These are phyloP conservation scores for Muntiacus muntjak DNA, from an alignment of 2,113 vertebrate species.

Conservation along the genomic window DNA sequence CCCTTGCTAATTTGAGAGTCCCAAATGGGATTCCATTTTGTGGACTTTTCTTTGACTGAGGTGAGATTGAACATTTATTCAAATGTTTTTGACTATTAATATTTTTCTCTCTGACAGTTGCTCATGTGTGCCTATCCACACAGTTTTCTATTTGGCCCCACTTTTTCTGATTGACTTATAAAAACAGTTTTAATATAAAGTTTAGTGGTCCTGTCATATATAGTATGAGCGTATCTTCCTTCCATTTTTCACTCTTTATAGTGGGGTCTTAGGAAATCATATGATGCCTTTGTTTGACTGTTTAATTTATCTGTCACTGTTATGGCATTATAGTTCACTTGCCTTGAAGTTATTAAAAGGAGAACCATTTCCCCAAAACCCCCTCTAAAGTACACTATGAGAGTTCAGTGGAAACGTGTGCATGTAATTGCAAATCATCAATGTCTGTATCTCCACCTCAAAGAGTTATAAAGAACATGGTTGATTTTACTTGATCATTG, in stretches of 20 bases:
- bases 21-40: not conserved
- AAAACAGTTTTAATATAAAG: not conserved
- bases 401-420: not conserved
- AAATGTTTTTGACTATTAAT: not conserved
- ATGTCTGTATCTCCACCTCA: conserved; percentile 23
- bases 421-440: not conserved
- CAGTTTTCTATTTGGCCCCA: not conserved
- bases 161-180: not conserved
- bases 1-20: not conserved
- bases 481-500: not conserved
- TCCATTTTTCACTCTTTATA: not conserved
- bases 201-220: not conserved
- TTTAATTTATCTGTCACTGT: not conserved
- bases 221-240: not conserved
- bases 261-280: not conserved
- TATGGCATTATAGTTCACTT: not conserved
- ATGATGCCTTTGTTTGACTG: not conserved
- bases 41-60: not conserved
- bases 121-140: not conserved
- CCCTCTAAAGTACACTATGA: not conserved
- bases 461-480: conserved; percentile 28
- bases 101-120: not conserved
- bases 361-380: not conserved
- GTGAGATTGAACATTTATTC: not conserved
- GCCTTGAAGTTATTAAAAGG: not conserved